These are phyloP conservation scores for Drosophila leontia DNA, from an alignment of 1,140 invertebrate genomes.

Conservation along the genomic window DNA sequence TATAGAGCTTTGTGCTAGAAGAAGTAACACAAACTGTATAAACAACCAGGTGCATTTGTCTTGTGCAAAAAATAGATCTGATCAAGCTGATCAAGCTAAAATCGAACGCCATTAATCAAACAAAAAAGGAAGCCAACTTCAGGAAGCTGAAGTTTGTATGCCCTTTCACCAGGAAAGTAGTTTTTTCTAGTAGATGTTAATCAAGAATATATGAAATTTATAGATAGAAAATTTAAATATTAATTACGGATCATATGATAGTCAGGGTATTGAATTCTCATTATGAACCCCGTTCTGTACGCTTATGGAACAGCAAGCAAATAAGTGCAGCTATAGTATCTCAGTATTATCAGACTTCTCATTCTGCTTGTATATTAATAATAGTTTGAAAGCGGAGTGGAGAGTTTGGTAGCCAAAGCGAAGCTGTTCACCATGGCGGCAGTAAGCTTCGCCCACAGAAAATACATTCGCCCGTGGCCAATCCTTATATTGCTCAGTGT, in stretches of 20 bases:
- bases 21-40: background rate
- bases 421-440: constrained; percentile 13
- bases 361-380: constrained; percentile 1
- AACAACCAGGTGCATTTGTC: background rate
- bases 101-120: background rate
- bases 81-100: background rate
- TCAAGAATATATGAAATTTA: too few species aligned
- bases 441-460: constrained; percentile 5
- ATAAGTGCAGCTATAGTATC: background rate
- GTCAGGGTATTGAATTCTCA: constrained; percentile 2
- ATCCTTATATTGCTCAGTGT: constrained; percentile 33
- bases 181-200: too few species aligned
- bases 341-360: background rate
- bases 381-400: background rate
- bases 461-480: constrained; percentile 15
- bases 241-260: constrained; percentile 17
- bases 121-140: background rate
- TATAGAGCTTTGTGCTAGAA: too few species aligned
- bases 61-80: background rate
- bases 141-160: too few species aligned
- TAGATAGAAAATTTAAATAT: background rate
- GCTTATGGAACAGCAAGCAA: background rate
- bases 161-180: too few species aligned
- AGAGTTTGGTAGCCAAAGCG: background rate
- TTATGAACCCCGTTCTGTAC: background rate